Percentiles rank a stretch among this genome's conserved stretches.
These are phyloP conservation scores for Isoperla grammatica DNA, from an alignment of 2,888 invertebrate genomes.

Conservation along the genomic window DNA sequence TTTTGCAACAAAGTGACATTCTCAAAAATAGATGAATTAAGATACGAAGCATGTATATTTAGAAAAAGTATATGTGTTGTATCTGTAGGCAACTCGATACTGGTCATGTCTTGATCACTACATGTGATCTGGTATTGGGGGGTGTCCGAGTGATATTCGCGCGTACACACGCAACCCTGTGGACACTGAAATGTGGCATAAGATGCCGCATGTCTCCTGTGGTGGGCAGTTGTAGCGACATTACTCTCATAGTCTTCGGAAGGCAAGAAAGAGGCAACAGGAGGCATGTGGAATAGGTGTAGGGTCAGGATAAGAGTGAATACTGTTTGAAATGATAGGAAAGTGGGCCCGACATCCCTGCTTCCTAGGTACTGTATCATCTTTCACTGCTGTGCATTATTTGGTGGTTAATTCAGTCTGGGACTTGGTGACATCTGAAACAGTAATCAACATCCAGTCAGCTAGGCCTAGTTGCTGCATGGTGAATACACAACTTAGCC, in stretches of 20 bases:
- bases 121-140: constrained; percentile 18
- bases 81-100: constrained; percentile 20
- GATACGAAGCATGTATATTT: constrained; percentile 16
- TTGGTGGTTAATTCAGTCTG: not conserved
- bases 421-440: not conserved
- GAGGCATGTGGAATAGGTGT: constrained; percentile 3
- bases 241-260: not conserved
- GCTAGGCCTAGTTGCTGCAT: too few species aligned
- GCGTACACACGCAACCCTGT: constrained; percentile 2
- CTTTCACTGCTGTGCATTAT: constrained; percentile 30
- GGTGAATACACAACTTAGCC: too few species aligned
- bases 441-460: not conserved
- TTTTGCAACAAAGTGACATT: constrained; percentile 22
- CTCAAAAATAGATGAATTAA: constrained; percentile 12
- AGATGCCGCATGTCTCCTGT: too few species aligned
- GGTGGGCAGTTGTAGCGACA: too few species aligned
- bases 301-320: not conserved
- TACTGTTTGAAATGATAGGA: constrained; percentile 5
- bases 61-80: constrained; percentile 25
- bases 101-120: constrained; percentile 20
- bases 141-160: constrained; percentile 11
- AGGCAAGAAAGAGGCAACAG: constrained; percentile 1
- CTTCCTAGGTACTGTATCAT: constrained; percentile 26
- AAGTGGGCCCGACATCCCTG: constrained; percentile 22
- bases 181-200: not conserved